These are phyloP conservation scores for Caranx ignobilis DNA, from an alignment of 2,113 vertebrate genomes.

Conservation along the genomic window DNA sequence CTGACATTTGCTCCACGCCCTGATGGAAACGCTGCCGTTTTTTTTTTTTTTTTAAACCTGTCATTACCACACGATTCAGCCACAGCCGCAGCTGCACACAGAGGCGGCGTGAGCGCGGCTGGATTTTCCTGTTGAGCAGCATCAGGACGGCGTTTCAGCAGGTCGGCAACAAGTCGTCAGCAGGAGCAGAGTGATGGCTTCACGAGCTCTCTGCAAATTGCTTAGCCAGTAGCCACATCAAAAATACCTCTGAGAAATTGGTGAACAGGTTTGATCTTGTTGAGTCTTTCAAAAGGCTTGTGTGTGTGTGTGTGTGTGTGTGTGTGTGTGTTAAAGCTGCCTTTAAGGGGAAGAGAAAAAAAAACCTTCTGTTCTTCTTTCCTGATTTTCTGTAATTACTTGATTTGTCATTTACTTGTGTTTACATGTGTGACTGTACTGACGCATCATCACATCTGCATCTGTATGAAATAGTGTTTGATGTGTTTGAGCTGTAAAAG, in stretches of 20 bases:
- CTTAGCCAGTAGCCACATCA: slow-evolving; percentile 43
- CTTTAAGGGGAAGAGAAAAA: background rate
- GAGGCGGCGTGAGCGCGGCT: background rate
- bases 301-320: background rate
- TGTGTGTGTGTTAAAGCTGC: background rate
- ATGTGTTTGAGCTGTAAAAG: background rate
- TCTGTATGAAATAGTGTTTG: too few species aligned
- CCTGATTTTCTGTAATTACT: background rate
- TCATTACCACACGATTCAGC: background rate
- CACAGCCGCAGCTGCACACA: slow-evolving; percentile 6
- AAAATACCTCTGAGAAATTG: slow-evolving; percentile 3
- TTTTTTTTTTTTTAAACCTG: slow-evolving; percentile 10
- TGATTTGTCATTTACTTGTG: too few species aligned
- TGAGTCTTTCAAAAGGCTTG: background rate
- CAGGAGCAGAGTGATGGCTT: background rate
- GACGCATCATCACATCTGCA: too few species aligned
- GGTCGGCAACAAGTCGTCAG: slow-evolving; percentile 7
- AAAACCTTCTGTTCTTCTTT: background rate
- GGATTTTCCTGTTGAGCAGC: slow-evolving; percentile 72
- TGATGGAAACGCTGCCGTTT: slow-evolving; percentile 16
- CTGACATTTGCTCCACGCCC: slow-evolving; percentile 66
- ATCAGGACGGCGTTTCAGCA: background rate
- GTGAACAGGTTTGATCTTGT: slow-evolving; percentile 53
- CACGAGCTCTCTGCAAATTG: slow-evolving; percentile 6
- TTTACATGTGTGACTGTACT: too few species aligned